These are phyloP conservation scores for Buathra laborator DNA, from an alignment of 2,888 invertebrate genomes.

Conservation along the genomic window DNA sequence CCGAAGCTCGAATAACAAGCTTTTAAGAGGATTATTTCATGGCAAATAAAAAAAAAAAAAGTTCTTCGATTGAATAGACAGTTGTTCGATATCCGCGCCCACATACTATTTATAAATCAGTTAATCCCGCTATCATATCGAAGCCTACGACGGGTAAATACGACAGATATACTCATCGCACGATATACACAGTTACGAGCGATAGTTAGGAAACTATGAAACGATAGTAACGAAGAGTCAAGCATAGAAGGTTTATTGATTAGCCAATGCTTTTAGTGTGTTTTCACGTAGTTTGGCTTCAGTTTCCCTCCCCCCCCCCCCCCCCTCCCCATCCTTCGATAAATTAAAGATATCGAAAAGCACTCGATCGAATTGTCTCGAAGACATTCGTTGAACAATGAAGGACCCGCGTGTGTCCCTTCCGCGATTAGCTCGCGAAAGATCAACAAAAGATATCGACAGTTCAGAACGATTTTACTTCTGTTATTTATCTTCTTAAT, in stretches of 20 bases:
- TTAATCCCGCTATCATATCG: neutral
- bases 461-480: conserved; percentile 6
- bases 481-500: conserved; percentile 1
- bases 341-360: conserved; percentile 48
- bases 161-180: neutral
- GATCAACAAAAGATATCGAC: conserved; percentile 1
- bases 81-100: neutral
- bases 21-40: neutral
- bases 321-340: neutral
- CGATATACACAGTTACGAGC: conserved; percentile 45
- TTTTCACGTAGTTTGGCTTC: conserved; percentile 42
- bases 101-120: conserved; percentile 6
- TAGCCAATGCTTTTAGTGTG: conserved; percentile 81
- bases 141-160: neutral
- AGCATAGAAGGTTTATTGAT: conserved; percentile 80
- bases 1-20: neutral
- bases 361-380: conserved; percentile 44
- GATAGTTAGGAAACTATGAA: conserved; percentile 54
- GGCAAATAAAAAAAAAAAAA: neutral
- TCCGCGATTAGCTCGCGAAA: conserved; percentile 15
- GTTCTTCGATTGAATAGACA: neutral
- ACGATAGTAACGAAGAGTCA: conserved; percentile 60
- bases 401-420: too few species aligned
- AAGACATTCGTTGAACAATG: conserved; percentile 20
- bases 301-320: neutral